A percentile compares a stretch with the other conserved stretches of the same genome.
Evolutionary conservation across 1,140 invertebrate species (phyloP).

Genomic region (Drosophila orosa): DNA sequence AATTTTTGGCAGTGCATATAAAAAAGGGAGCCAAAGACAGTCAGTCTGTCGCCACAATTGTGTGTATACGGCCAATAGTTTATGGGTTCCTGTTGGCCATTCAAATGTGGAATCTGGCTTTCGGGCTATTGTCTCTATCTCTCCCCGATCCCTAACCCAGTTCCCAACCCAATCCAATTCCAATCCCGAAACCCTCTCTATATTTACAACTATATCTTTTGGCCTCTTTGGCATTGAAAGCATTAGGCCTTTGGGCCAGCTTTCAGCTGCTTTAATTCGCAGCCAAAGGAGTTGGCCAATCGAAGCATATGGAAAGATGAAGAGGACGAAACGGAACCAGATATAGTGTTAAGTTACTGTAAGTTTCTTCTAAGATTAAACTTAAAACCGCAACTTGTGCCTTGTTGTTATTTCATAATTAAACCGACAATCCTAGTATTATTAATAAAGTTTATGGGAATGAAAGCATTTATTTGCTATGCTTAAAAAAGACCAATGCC

Average conservation of each 20-base stretch:
- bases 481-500: background rate
- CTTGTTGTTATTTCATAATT: background rate
- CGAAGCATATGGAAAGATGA: background rate
- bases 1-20: background rate
- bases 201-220: conserved; percentile 40
- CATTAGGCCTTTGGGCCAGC: conserved; percentile 34
- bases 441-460: background rate
- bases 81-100: conserved; percentile 44
- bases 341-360: too few relatives aligned
- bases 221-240: conserved; percentile 17
- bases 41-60: conserved; percentile 39
- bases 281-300: conserved; percentile 21
- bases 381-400: background rate
- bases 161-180: background rate
- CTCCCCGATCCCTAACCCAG: background rate
- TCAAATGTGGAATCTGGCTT: conserved; percentile 47
- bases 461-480: background rate
- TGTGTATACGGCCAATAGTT: conserved; percentile 46
- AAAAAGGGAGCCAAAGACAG: conserved; percentile 11
- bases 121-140: conserved; percentile 40
- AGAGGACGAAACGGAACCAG: too few relatives aligned
- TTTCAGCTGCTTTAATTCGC: conserved; percentile 25
- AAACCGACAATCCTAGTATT: too few relatives aligned
- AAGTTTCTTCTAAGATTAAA: background rate
- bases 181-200: conserved; percentile 1